phyloP scores from a whole-genome alignment of 2,113 vertebrate genomes.

The Podilymbus podiceps region DNA sequence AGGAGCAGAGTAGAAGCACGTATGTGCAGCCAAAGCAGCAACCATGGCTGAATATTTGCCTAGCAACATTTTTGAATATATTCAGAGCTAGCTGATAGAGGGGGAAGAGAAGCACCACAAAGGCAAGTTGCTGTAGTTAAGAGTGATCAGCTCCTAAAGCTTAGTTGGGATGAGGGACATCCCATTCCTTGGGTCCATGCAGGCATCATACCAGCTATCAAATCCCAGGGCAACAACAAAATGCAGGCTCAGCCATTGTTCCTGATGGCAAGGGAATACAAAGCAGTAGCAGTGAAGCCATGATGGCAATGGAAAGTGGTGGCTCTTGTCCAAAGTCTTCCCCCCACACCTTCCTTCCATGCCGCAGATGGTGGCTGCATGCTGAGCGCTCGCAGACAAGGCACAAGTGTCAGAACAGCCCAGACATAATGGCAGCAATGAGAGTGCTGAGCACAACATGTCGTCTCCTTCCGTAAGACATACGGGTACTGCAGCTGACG shows the following conservation, averaged over 20 bases:
- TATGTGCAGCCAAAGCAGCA: not conserved
- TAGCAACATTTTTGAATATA: not conserved
- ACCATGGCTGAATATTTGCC: not conserved
- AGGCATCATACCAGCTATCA: not conserved
- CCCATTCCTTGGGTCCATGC: not conserved
- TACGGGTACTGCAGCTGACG: rapidly evolving
- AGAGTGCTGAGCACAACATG: not conserved
- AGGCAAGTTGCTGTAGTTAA: not conserved
- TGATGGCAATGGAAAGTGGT: not conserved
- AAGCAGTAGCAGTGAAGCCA: not conserved
- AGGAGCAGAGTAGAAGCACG: not conserved
- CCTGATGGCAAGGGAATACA: not conserved
- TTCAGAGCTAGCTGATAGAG: not conserved
- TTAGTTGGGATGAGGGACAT: not conserved
- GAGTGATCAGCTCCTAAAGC: not conserved
- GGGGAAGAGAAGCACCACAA: not conserved
- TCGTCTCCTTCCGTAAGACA: not conserved
- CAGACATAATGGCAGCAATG: rapidly evolving
- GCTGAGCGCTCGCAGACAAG: not conserved
- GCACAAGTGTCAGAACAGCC: not conserved
- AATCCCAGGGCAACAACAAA: not conserved
- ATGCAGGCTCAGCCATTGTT: not conserved
- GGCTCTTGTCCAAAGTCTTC: not conserved
- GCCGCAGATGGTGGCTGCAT: not conserved
- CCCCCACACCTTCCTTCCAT: not conserved